phyloP scores from a whole-genome alignment of 2,797 vertebrate species.

The Clangula hyemalis region DNA sequence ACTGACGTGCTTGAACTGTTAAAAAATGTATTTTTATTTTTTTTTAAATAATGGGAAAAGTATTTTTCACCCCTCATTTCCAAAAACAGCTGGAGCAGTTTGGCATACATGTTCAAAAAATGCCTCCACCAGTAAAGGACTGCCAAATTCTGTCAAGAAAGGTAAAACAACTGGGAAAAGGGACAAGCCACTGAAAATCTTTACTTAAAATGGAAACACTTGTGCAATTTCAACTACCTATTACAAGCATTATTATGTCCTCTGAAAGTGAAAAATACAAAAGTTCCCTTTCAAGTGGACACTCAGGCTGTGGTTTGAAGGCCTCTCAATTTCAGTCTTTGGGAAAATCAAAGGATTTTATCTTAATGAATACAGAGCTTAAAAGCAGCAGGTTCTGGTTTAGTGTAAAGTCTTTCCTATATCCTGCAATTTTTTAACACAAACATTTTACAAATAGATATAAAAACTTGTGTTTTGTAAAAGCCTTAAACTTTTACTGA shows the following conservation, averaged over 20 bases:
- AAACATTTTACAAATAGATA: conserved; percentile 5
- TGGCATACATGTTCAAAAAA: conserved; percentile 5
- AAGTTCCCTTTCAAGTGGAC: conserved; percentile 12
- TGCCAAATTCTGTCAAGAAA: conserved; percentile 42
- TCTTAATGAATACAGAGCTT: background rate
- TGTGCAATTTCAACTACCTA: conserved; percentile 1
- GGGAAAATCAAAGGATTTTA: conserved; percentile 4
- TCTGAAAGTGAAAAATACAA: conserved; percentile 20
- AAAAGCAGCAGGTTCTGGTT: background rate
- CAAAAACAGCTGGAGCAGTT: conserved; percentile 19
- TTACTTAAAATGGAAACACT: conserved; percentile 59
- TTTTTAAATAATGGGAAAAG: conserved; percentile 20
- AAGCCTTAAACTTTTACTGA: background rate
- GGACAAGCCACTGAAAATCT: conserved; percentile 21
- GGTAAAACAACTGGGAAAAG: conserved; percentile 10
- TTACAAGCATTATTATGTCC: background rate
- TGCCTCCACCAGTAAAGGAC: background rate
- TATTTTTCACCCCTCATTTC: conserved; percentile 28
- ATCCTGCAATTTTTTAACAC: background rate
- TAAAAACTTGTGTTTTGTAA: background rate
- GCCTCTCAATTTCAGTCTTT: background rate
- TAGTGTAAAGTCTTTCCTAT: background rate
- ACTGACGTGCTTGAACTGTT: background rate
- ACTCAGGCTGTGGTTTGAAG: background rate
- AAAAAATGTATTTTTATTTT: background rate